Evolutionary conservation across 64 coral and sea anemone species (phyloP).

Genomic region (Stichodactyla mertensii): DNA sequence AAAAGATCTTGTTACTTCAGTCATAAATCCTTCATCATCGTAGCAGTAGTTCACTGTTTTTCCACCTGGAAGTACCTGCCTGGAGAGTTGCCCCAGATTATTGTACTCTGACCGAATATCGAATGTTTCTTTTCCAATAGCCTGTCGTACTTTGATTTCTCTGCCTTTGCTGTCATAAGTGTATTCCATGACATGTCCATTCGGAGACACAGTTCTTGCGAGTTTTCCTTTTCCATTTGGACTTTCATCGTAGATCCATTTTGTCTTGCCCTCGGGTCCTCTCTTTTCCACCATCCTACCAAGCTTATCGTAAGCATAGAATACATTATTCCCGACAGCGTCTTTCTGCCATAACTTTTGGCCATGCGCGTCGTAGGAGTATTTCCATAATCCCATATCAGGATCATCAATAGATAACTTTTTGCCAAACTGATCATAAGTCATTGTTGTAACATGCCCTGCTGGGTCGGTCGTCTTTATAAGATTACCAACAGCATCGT

Average conservation of each 20-base stretch:
- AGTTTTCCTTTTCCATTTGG: slow-evolving; percentile 12
- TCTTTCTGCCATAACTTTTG: slow-evolving; percentile 18
- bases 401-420: slow-evolving; percentile 24
- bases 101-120: slow-evolving; percentile 8
- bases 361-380: slow-evolving; percentile 6
- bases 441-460: neutral
- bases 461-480: slow-evolving; percentile 12
- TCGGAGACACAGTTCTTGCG: neutral
- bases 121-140: neutral
- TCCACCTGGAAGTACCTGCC: neutral
- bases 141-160: neutral
- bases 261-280: neutral
- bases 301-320: neutral
- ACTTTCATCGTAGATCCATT: neutral
- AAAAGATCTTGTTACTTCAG: neutral
- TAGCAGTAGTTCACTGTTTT: slow-evolving; percentile 8
- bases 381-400: slow-evolving; percentile 29
- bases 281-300: neutral
- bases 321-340: neutral
- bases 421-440: slow-evolving; percentile 15
- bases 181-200: neutral
- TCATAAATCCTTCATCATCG: slow-evolving; percentile 1
- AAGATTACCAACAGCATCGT: slow-evolving; percentile 20
- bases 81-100: neutral
- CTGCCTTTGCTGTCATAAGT: slow-evolving; percentile 12